Base-by-base conservation (phyloP, 2,888 invertebrate species). In the Drosophila anceps region DNA sequence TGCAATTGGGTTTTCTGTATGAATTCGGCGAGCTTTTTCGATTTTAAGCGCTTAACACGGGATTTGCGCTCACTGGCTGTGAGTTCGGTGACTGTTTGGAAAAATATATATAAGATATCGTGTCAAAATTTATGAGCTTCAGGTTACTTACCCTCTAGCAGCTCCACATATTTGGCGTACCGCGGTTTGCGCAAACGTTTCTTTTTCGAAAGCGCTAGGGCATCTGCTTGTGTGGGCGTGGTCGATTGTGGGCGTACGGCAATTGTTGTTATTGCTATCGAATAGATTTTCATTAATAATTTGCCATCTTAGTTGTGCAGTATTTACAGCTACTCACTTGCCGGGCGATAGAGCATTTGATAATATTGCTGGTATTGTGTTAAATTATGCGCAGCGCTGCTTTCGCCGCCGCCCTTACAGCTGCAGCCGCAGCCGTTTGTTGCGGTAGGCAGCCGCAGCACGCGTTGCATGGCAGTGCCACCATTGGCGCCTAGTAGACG, bases 51-150 rank as follows among this genome's bases (percentile, higher is more conserved):
- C 77, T 94, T 94, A 13, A 97, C 94, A 20, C 95, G 94, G 2
- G 96, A 95, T 90, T 95, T 95, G 20, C 94, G 95, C 93, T 96
- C 95, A 58, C 93, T 95, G 89, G 95, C 95, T 6, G 94, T 94
- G 62, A 93, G 93, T 53, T 95, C 93, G 37, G 95, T 95, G 65
- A 96, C 96, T 96, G 81, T 27, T 27, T 31, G 20, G 6, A 6
- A 0, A 10, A 18, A 33, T 35, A 54, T n/a, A 29, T 15, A 29
- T 33, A 2, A 4, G 0, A 31, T n/a, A 31, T 6, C 37, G 10
- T 37, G 7, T 29, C 12, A 43, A 15, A 1, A 27, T 13, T n/a
- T 7, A 18, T 0, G 13, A 13, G 18, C 7, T 37, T 31, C 15
- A 35, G 15, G 27, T 1, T 5, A 61, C 91, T 81, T 92, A 96